These are phyloP conservation scores for Corapipo altera DNA, from an alignment of 2,113 vertebrate genomes.

Conservation along the genomic window DNA sequence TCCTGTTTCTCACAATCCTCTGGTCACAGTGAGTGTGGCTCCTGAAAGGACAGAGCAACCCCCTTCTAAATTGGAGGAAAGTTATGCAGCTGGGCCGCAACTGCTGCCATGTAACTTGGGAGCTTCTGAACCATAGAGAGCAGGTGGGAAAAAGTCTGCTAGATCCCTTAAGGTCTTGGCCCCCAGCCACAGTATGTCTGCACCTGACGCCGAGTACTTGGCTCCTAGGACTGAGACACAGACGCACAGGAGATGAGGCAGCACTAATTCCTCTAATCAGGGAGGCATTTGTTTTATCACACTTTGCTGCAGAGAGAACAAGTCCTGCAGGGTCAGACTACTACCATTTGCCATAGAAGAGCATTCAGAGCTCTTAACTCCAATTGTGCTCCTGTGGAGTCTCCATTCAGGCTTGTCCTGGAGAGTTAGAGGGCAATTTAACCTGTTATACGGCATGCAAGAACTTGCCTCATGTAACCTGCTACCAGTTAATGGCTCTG, in stretches of 20 bases:
- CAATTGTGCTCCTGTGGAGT: conserved; percentile 42
- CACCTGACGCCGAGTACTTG: neutral
- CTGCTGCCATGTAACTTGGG: neutral
- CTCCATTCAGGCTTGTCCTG: conserved; percentile 39
- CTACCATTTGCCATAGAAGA: conserved; percentile 28
- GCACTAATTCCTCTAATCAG: conserved; percentile 25
- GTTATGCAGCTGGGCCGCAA: neutral
- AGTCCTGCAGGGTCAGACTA: conserved; percentile 9
- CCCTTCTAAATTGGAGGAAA: neutral
- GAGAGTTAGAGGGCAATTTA: conserved; percentile 39
- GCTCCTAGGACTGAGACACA: neutral
- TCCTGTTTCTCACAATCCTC: neutral
- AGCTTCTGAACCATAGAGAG: neutral
- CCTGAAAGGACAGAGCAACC: neutral
- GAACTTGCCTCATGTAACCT: neutral
- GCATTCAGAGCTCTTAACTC: conserved; percentile 52
- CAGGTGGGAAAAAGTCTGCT: neutral
- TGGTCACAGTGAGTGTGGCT: neutral
- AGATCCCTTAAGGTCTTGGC: neutral
- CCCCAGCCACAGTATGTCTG: neutral
- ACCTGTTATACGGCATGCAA: neutral
- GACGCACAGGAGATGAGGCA: neutral
- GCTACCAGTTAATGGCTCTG: neutral
- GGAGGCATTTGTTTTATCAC: conserved; percentile 45
- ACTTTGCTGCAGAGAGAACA: neutral